Percentiles rank a stretch among this genome's conserved stretches.
These are phyloP conservation scores for Drosophila insularis DNA, from an alignment of 1,140 invertebrate genomes.

Conservation along the genomic window DNA sequence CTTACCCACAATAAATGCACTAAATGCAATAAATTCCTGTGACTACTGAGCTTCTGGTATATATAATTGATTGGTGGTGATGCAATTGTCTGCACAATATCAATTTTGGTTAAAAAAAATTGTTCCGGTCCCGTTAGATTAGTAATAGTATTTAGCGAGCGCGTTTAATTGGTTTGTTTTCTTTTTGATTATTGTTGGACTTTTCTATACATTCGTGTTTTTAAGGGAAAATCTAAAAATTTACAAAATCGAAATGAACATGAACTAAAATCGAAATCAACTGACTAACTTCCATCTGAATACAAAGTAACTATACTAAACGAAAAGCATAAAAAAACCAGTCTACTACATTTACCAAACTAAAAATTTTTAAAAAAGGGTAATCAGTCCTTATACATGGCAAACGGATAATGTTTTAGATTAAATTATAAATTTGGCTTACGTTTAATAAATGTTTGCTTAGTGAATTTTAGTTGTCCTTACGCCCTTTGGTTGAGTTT, in stretches of 20 bases:
- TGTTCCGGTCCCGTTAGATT: not conserved
- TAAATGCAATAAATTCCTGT: no score
- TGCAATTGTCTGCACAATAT: not conserved
- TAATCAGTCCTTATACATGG: no score
- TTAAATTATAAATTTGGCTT: no score
- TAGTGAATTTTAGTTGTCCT: not conserved
- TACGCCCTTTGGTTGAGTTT: not conserved
- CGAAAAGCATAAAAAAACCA: not conserved
- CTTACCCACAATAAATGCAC: no score
- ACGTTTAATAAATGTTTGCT: not conserved
- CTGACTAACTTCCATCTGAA: not conserved
- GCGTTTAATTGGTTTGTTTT: slow-evolving; percentile 21
- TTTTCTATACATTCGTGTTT: slow-evolving; percentile 21
- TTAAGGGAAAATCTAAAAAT: slow-evolving; percentile 34
- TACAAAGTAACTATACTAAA: not conserved
- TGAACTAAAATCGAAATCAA: slow-evolving; percentile 35
- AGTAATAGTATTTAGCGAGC: not conserved
- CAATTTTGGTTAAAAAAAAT: not conserved
- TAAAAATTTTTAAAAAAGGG: no score
- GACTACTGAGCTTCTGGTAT: not conserved
- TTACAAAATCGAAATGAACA: slow-evolving; percentile 44
- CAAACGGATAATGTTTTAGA: no score
- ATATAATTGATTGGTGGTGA: not conserved
- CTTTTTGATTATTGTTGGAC: no score
- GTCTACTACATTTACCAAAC: not conserved